A percentile compares a stretch with the other conserved stretches of the same genome.
Conservation (phyloP, 2,797 vertebrate species). For the Balearica regulorum region DNA sequence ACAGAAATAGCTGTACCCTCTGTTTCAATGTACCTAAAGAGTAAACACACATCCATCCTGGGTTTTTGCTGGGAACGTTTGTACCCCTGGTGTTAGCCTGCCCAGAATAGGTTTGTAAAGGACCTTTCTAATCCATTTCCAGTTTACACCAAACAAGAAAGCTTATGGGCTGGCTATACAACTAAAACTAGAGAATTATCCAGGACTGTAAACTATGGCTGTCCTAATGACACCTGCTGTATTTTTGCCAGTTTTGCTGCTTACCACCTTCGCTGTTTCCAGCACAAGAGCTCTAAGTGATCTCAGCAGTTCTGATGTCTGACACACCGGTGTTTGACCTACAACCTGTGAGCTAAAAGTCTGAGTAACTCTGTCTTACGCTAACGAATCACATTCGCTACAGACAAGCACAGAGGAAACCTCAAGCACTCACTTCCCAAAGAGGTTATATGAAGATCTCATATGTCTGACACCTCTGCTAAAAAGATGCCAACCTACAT, state of each 20-base stretch:
- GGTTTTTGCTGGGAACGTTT: not conserved
- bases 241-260: not conserved
- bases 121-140: not conserved
- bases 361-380: not conserved
- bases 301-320: not conserved
- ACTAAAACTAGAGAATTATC: not conserved
- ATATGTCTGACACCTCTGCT: not conserved
- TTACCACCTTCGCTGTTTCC: not conserved
- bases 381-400: not conserved
- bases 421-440: not conserved
- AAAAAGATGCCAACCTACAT: not conserved
- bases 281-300: not conserved
- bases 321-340: not conserved
- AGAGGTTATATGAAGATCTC: not conserved
- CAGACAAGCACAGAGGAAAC: not conserved
- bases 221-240: not conserved
- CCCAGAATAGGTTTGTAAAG: not conserved
- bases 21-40: not conserved
- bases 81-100: not conserved
- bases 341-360: not conserved
- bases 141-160: not conserved
- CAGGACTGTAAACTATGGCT: not conserved
- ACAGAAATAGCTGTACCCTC: not conserved
- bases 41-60: not conserved
- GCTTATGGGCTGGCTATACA: not conserved